Conservation (phyloP, 2,113 vertebrate species). For the Gymnorhina tibicen region DNA sequence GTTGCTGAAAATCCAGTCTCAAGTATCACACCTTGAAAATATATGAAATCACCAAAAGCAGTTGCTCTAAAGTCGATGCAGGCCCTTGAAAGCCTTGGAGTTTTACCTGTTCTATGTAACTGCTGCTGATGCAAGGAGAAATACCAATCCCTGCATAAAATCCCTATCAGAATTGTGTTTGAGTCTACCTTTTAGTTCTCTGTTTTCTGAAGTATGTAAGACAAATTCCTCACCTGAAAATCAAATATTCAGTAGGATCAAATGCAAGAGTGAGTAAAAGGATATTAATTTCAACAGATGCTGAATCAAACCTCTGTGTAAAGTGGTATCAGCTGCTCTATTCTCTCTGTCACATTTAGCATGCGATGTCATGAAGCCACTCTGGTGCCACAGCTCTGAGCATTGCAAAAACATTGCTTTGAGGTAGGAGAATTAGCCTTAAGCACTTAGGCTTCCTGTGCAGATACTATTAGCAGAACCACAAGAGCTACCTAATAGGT, state of each 20-base stretch:
- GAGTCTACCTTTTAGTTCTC: not conserved
- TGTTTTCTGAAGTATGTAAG: not conserved
- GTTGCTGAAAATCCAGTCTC: not conserved
- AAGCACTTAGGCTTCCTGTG: not conserved
- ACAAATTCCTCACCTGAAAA: not conserved
- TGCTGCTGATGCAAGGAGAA: not conserved
- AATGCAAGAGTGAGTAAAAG: not conserved
- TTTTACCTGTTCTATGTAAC: not conserved
- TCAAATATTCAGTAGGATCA: not conserved
- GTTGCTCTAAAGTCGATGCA: not conserved
- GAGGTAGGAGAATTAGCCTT: not conserved
- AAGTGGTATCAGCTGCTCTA: not conserved
- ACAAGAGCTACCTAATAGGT: not conserved
- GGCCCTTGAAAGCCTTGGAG: not conserved
- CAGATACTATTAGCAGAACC: not conserved
- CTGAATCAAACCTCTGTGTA: not conserved
- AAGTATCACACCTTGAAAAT: not conserved
- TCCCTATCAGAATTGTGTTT: not conserved
- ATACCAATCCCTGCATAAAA: not conserved
- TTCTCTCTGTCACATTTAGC: not conserved
- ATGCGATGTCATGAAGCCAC: fast-evolving
- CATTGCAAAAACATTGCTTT: not conserved
- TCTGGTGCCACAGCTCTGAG: not conserved
- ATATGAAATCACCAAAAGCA: not conserved
- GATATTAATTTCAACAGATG: not conserved